These are phyloP conservation scores for Stenichneumon culpator DNA, from an alignment of 2,888 invertebrate species.

Conservation along the genomic window DNA sequence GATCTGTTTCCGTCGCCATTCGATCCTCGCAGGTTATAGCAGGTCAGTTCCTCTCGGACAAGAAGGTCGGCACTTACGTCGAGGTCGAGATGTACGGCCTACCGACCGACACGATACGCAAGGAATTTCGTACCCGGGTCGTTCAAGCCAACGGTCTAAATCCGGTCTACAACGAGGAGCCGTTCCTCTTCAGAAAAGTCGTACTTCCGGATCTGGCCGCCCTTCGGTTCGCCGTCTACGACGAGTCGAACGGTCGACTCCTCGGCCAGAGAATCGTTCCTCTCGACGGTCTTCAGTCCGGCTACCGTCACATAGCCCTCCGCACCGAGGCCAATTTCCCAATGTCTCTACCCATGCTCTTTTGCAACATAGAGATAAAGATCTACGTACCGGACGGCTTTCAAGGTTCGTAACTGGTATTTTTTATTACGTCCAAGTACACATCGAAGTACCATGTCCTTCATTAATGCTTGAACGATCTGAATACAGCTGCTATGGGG, in stretches of 20 bases:
- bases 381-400: constrained; percentile 99
- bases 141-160: constrained; percentile 99
- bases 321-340: constrained; percentile 99
- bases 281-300: constrained; percentile 98
- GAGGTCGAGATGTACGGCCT: constrained; percentile 99
- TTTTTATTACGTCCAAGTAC: neutral
- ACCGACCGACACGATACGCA: constrained; percentile 99
- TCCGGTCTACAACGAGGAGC: constrained; percentile 99
- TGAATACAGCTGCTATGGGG: too few species aligned
- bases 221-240: constrained; percentile 98
- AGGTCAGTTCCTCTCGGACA: constrained; percentile 99
- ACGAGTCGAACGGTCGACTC: constrained; percentile 96
- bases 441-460: too few species aligned
- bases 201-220: constrained; percentile 99
- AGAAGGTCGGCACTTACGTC: constrained; percentile 99
- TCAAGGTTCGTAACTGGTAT: constrained; percentile 89
- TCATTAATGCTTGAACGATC: too few species aligned
- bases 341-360: constrained; percentile 99
- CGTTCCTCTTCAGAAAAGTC: constrained; percentile 99
- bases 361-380: constrained; percentile 99
- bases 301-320: constrained; percentile 98
- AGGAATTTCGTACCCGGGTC: constrained; percentile 98
- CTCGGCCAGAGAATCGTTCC: constrained; percentile 99
- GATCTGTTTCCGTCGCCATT: too few species aligned
- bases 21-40: constrained; percentile 92